Evolutionary conservation across 2,113 vertebrate species (phyloP), one percentile per base, ranked within the genome.

Genomic region (Eurypyga helias): DNA sequence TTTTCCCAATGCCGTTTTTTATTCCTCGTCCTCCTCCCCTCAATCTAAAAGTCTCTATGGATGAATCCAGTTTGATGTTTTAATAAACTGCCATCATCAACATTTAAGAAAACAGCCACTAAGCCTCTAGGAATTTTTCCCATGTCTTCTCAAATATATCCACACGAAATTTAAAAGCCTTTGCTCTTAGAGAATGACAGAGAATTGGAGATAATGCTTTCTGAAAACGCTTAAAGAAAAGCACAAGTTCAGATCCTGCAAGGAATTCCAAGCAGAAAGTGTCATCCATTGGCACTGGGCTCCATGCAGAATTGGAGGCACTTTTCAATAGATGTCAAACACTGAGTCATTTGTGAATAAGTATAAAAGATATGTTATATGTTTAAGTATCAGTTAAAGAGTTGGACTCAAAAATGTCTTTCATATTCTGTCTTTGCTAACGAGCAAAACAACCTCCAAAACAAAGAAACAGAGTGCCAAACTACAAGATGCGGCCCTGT

Each of bases 401-500:
- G 29, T 61, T 60, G 23, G 51, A 84, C 38, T 64, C 43, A 49
- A 73, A 64, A 73, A 64, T 7, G 11, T 55, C 51, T 83, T 92
- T 54, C 20, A 46, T 24, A 48, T 15, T 90, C 43, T 62, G 6
- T 55, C 60, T 55, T 69, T 82, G 38, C n/a, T 69, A 64, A 83
- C 23, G 41, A 24, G 34, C 11, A 84, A 90, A 84, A 36, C 17
- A 46, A 84, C 20, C 4, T 28, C 58, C 24, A 26, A 87, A 75
- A 6, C 43, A 60, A 60, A 67, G 45, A 75, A 83, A 77, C 25
- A n/a, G 77, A 88, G 38, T 21, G 31, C 43, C 45, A 72, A 55
- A 65, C 34, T 57, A 65, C 70, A 85, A 36, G 33, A 71, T 0
- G 0, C 3, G 38, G 25, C 24, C 51, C 17, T 23, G 33, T 21